Evolutionary conservation across 2,113 vertebrate genomes (phyloP).

Genomic region (Condylura cristata): DNA sequence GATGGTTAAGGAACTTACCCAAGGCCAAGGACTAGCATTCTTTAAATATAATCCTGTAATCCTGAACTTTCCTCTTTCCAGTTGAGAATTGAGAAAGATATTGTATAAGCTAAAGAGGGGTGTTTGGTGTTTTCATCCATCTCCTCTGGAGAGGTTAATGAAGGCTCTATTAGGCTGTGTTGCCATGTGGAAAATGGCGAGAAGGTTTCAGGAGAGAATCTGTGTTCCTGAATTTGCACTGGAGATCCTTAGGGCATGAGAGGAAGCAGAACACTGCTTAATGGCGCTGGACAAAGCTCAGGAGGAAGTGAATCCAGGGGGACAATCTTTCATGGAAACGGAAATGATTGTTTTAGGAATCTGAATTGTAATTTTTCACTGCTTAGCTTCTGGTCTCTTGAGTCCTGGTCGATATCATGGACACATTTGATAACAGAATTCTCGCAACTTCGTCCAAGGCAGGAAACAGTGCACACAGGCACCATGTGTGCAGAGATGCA

Average conservation of each 20-base stretch:
- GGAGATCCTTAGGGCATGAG: not conserved
- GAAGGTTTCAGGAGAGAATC: not conserved
- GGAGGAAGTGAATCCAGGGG: slow-evolving; percentile 18
- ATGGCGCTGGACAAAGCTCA: not conserved
- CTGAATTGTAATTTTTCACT: not conserved
- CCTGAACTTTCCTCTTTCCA: not conserved
- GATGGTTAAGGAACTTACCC: not conserved
- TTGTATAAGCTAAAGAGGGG: not conserved
- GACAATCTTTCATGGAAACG: slow-evolving; percentile 15
- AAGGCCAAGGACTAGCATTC: not conserved
- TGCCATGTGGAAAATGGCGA: not conserved
- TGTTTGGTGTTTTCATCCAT: not conserved
- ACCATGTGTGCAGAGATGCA: not conserved
- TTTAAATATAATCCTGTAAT: slow-evolving; percentile 37
- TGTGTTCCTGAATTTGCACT: not conserved
- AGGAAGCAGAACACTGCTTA: slow-evolving; percentile 42
- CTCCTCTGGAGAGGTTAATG: not conserved
- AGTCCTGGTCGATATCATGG: not conserved
- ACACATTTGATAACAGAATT: not conserved
- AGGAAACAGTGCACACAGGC: too few relatives aligned
- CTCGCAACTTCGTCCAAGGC: not conserved
- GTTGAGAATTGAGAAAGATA: not conserved
- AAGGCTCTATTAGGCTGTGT: not conserved
- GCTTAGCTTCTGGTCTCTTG: not conserved
- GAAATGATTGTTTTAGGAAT: slow-evolving; percentile 53